Percentiles rank a stretch among this genome's conserved stretches.
Evolutionary conservation across 1,140 invertebrate species (phyloP).

Genomic region (Harlomillsia oculata): DNA sequence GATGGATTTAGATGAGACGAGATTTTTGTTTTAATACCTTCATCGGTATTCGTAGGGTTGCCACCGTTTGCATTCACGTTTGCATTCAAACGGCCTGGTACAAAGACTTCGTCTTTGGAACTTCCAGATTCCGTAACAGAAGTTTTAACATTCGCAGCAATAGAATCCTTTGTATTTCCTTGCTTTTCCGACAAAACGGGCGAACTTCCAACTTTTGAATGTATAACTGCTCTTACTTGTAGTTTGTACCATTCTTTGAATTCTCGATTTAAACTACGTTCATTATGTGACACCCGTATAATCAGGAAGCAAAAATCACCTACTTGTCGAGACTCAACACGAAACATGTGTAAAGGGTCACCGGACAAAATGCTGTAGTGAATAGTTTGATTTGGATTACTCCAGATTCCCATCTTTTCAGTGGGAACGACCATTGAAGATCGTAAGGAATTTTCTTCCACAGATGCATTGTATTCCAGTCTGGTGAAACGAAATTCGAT

Average conservation of each 20-base stretch:
- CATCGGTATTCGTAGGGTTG: too few relatives aligned
- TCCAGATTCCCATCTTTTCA: constrained; percentile 58
- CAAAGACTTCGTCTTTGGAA: too few relatives aligned
- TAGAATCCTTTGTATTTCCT: too few relatives aligned
- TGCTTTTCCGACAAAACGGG: too few relatives aligned
- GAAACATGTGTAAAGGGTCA: constrained; percentile 82
- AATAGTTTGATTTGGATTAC: constrained; percentile 46
- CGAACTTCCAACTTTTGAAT: too few relatives aligned
- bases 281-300: constrained; percentile 58
- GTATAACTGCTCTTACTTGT: constrained; percentile 63
- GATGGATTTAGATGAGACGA: too few relatives aligned
- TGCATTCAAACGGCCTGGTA: too few relatives aligned
- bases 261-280: constrained; percentile 85
- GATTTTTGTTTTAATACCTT: too few relatives aligned
- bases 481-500: constrained; percentile 54
- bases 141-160: too few relatives aligned
- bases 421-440: constrained; percentile 63
- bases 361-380: constrained; percentile 72
- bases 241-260: constrained; percentile 71
- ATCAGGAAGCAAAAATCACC: constrained; percentile 89
- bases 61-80: too few relatives aligned
- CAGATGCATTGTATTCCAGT: constrained; percentile 73
- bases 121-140: too few relatives aligned
- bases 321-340: constrained; percentile 72
- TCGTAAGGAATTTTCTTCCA: constrained; percentile 80